These are phyloP conservation scores for Pseudanteris insignis DNA, from an alignment of 2,888 invertebrate genomes.

Conservation along the genomic window DNA sequence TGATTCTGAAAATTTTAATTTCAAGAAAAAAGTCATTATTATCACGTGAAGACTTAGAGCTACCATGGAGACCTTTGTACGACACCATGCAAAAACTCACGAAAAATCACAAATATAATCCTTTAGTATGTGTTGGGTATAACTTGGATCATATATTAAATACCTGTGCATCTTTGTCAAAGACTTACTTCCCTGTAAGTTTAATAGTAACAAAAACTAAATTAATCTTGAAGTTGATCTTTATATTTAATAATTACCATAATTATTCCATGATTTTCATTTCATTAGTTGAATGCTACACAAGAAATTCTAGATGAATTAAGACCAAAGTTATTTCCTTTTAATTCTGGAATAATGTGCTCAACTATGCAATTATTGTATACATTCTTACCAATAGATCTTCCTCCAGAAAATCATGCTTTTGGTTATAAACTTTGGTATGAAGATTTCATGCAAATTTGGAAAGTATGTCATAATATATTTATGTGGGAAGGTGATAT, in stretches of 20 bases:
- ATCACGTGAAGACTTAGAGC: slow-evolving; percentile 79
- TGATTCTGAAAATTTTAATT: slow-evolving; percentile 38
- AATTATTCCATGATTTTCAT: too few species aligned
- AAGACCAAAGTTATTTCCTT: slow-evolving; percentile 81
- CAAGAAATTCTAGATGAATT: slow-evolving; percentile 87
- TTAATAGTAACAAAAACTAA: too few species aligned
- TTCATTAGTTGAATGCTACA: slow-evolving; percentile 74
- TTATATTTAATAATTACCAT: too few species aligned
- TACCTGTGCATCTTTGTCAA: slow-evolving; percentile 51
- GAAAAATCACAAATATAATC: slow-evolving; percentile 69
- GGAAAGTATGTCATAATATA: slow-evolving; percentile 80
- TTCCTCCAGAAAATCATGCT: slow-evolving; percentile 72
- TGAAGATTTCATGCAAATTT: slow-evolving; percentile 79
- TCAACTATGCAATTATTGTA: slow-evolving; percentile 73
- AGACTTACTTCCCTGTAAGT: slow-evolving; percentile 68
- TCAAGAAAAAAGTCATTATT: slow-evolving; percentile 80
- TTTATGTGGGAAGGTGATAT: slow-evolving; percentile 76
- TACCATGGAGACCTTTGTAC: slow-evolving; percentile 89
- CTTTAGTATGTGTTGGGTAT: slow-evolving; percentile 70
- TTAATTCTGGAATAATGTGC: slow-evolving; percentile 69
- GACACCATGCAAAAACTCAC: slow-evolving; percentile 70
- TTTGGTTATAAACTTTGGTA: slow-evolving; percentile 82
- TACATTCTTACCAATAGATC: slow-evolving; percentile 80
- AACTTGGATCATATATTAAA: slow-evolving; percentile 51
- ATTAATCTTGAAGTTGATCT: too few species aligned